phyloP scores from a whole-genome alignment of 2,113 vertebrate genomes.

The Puma concolor region DNA sequence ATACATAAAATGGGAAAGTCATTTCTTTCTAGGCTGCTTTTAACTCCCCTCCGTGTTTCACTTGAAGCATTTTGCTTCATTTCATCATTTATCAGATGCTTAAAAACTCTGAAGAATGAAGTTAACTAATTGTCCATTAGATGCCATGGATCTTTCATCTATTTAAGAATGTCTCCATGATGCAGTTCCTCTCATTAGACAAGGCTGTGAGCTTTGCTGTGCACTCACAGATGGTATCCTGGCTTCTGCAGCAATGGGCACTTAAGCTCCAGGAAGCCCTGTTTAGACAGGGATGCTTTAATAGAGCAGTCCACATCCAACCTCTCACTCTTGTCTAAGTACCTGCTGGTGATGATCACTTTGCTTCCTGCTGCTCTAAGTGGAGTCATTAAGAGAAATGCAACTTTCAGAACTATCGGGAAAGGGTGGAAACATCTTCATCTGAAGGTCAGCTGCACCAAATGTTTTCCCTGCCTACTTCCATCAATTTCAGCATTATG shows the following conservation, averaged over 20 bases:
- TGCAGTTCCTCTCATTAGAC: slow-evolving; percentile 66
- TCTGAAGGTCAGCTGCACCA: slow-evolving; percentile 62
- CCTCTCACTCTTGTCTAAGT: slow-evolving; percentile 81
- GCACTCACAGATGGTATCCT: slow-evolving; percentile 63
- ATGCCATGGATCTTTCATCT: slow-evolving; percentile 69
- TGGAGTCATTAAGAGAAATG: slow-evolving; percentile 77
- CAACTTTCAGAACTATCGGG: slow-evolving; percentile 53
- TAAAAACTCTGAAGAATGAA: slow-evolving; percentile 77
- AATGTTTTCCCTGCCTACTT: background rate
- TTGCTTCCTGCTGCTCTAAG: slow-evolving; percentile 80
- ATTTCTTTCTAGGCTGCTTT: slow-evolving; percentile 20
- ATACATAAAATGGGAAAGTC: background rate
- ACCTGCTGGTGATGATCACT: slow-evolving; percentile 73
- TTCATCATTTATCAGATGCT: slow-evolving; percentile 69
- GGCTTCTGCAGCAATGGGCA: slow-evolving; percentile 74
- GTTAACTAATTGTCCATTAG: slow-evolving; percentile 79
- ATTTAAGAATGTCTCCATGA: slow-evolving; percentile 72
- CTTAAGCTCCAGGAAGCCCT: slow-evolving; percentile 80
- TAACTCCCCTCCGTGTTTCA: background rate
- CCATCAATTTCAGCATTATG: background rate
- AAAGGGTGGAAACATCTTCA: slow-evolving; percentile 54
- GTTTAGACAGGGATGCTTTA: slow-evolving; percentile 76
- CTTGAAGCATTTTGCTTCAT: slow-evolving; percentile 34
- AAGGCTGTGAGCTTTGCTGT: slow-evolving; percentile 45
- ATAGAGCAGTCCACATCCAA: slow-evolving; percentile 70